Evolutionary conservation across 2,113 vertebrate species (phyloP).

Genomic region (Oreochromis spilurus): DNA sequence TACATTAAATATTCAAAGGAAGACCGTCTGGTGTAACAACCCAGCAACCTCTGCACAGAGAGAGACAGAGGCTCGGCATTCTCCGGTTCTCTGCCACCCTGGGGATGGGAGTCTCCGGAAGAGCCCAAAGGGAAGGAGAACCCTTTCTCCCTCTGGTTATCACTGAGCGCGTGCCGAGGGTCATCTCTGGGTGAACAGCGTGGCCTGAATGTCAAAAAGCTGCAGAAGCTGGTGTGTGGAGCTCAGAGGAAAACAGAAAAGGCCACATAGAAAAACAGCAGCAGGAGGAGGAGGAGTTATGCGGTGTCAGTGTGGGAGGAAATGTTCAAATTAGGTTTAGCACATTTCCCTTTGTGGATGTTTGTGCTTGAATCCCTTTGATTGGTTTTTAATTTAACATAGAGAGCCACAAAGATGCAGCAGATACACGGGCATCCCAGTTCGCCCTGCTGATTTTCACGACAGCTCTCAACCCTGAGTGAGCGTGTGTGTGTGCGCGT

Average conservation of each 20-base stretch:
- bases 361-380: background rate
- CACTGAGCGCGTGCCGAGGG: background rate
- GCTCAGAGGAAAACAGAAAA: background rate
- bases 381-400: conserved; percentile 5
- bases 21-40: conserved; percentile 53
- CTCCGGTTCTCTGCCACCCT: background rate
- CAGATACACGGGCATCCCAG: background rate
- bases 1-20: conserved; percentile 75
- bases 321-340: conserved; percentile 26
- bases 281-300: background rate
- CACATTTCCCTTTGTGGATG: background rate
- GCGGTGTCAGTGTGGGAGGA: conserved; percentile 37
- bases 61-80: background rate
- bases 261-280: background rate
- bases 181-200: conserved; percentile 22
- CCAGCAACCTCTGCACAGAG: conserved; percentile 26
- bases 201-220: conserved; percentile 28
- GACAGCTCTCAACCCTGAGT: background rate
- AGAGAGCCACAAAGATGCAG: background rate
- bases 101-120: conserved; percentile 24
- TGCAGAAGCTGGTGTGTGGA: background rate
- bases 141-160: conserved; percentile 3
- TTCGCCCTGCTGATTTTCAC: background rate
- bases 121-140: conserved; percentile 15
- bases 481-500: background rate